Percentiles rank a stretch among this genome's conserved stretches.
phyloP scores from a whole-genome alignment of 2,888 invertebrate species.

The Ellobium chinense region DNA sequence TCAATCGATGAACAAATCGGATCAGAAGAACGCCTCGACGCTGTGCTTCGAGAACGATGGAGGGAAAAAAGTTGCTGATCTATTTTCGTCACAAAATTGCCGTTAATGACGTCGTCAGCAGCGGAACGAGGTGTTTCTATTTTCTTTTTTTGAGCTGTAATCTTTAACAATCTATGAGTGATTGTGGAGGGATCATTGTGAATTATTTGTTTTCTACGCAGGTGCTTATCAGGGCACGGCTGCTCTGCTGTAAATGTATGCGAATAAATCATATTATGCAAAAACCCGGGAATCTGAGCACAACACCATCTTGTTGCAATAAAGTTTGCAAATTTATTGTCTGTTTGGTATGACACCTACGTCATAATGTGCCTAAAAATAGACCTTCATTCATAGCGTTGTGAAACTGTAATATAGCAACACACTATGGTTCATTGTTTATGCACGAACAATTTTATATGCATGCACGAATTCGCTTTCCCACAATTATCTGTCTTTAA shows the following conservation, averaged over 20 bases:
- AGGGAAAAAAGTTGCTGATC: neutral
- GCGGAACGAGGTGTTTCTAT: neutral
- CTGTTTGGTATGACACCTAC: neutral
- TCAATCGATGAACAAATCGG: neutral
- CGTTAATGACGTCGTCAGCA: slow-evolving; percentile 1
- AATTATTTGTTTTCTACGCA: neutral
- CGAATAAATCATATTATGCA: neutral
- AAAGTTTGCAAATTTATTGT: too few species aligned
- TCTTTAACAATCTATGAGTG: slow-evolving; percentile 13
- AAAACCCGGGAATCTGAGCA: neutral
- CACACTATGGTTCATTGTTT: neutral
- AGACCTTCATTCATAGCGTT: slow-evolving; percentile 42
- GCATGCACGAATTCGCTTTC: neutral
- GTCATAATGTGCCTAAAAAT: slow-evolving; percentile 18
- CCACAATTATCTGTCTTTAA: neutral
- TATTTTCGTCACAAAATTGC: slow-evolving; percentile 28
- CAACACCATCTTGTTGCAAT: neutral
- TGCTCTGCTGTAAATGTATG: too few species aligned
- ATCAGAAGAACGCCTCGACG: neutral
- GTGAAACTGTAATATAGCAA: slow-evolving; percentile 41
- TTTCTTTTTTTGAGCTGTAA: neutral
- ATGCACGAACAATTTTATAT: neutral
- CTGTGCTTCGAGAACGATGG: neutral
- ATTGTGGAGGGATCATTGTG: slow-evolving; percentile 8
- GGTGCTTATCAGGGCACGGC: neutral